These are phyloP conservation scores for Pseudomyrmex flavicornis DNA, from an alignment of 1,140 invertebrate species.

Conservation along the genomic window DNA sequence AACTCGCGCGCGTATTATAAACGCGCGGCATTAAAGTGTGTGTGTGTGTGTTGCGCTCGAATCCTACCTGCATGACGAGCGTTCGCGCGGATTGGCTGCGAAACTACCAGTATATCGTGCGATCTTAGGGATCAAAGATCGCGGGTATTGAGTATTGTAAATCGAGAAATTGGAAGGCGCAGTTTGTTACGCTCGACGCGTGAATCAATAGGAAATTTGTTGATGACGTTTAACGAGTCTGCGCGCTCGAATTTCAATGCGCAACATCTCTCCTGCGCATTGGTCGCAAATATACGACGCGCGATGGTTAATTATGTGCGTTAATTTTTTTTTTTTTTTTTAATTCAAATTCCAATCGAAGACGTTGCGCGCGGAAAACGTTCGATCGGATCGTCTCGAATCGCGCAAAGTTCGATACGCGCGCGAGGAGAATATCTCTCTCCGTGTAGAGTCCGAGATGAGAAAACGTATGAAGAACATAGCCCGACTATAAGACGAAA, in stretches of 20 bases:
- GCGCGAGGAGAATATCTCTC: conserved; percentile 12
- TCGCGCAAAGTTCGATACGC: conserved; percentile 25
- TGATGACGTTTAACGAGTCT: background rate
- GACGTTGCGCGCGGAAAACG: background rate
- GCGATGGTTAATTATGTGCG: background rate
- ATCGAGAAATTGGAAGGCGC: conserved; percentile 2
- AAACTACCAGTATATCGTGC: conserved; percentile 15
- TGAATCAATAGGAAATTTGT: background rate
- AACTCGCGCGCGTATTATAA: conserved; percentile 12
- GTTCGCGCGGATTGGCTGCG: conserved; percentile 11
- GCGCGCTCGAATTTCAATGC: too few species aligned
- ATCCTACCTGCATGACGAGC: conserved; percentile 30
- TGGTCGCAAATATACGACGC: too few species aligned
- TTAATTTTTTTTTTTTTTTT: background rate
- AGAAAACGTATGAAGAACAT: conserved; percentile 58
- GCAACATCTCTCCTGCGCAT: background rate
- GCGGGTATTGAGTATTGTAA: conserved; percentile 28
- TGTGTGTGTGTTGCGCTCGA: background rate
- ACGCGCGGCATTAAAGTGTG: conserved; percentile 14
- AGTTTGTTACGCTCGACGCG: background rate
- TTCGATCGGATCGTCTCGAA: conserved; percentile 24
- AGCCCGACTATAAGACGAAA: conserved; percentile 34
- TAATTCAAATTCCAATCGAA: background rate
- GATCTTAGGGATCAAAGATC: conserved; percentile 21
- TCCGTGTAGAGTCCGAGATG: conserved; percentile 31